These are phyloP conservation scores for Chaetodon trifasciatus DNA, from an alignment of 2,797 vertebrate species.

Conservation along the genomic window DNA sequence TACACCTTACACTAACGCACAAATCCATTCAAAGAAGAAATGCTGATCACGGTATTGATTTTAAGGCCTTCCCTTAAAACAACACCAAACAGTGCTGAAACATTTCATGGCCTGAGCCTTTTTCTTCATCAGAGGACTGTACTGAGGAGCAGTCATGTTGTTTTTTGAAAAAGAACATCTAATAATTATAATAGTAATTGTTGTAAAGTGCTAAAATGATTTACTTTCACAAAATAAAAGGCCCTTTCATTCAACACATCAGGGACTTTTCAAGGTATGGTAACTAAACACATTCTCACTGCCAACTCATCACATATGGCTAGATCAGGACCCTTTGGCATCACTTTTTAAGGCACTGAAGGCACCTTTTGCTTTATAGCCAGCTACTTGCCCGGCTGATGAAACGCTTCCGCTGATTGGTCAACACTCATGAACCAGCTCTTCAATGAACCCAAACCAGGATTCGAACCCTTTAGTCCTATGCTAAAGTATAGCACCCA, in stretches of 20 bases:
- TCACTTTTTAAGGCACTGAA: no score
- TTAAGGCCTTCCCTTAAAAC: neutral
- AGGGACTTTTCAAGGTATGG: neutral
- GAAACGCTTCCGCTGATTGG: no score
- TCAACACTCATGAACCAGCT: neutral
- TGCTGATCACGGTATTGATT: neutral
- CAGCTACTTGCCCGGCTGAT: no score
- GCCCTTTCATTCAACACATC: neutral
- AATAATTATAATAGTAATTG: no score
- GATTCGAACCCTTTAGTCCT: conserved; percentile 10
- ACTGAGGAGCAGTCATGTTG: neutral
- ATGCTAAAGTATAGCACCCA: conserved; percentile 23
- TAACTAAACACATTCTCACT: no score
- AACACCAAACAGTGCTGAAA: neutral
- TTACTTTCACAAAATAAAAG: neutral
- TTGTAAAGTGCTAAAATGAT: neutral
- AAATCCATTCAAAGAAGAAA: neutral
- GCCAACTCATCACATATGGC: no score
- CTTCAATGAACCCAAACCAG: neutral
- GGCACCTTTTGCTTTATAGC: no score
- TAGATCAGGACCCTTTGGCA: no score
- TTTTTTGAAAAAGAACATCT: neutral
- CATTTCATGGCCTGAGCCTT: neutral
- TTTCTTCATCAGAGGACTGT: neutral
- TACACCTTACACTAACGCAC: neutral